A percentile compares a stretch with the other conserved stretches of the same genome.
Conservation (phyloP, 2,113 vertebrate species). For the Salvelinus namaycush region DNA sequence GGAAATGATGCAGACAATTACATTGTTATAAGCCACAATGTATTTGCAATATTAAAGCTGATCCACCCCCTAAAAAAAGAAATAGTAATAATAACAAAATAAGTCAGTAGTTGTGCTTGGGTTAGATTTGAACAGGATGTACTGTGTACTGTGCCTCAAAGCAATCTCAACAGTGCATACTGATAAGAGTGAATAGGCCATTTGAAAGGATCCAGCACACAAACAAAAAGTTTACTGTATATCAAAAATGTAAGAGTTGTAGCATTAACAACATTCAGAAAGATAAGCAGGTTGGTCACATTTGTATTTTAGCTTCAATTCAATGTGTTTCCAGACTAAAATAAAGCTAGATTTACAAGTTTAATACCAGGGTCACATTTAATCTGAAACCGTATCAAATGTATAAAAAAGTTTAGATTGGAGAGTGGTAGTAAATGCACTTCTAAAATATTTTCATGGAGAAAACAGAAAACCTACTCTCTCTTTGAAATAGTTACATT, state of each 20-base stretch:
- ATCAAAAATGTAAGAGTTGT: neutral
- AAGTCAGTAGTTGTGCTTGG: too few relatives aligned
- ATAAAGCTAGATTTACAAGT: slow-evolving; percentile 56
- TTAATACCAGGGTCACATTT: slow-evolving; percentile 95
- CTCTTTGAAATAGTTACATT: slow-evolving; percentile 81
- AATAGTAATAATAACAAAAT: too few relatives aligned
- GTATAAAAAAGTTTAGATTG: slow-evolving; percentile 97
- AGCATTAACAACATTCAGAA: neutral
- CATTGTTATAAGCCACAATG: too few relatives aligned
- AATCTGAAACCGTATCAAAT: slow-evolving; percentile 90
- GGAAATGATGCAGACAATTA: too few relatives aligned
- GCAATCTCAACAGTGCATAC: too few relatives aligned
- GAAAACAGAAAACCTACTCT: slow-evolving; percentile 78
- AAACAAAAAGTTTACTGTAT: too few relatives aligned
- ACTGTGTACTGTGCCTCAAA: too few relatives aligned
- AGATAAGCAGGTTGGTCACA: neutral
- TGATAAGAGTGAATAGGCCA: too few relatives aligned
- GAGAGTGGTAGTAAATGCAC: slow-evolving; percentile 88
- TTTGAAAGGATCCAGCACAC: too few relatives aligned
- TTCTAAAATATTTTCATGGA: slow-evolving; percentile 91
- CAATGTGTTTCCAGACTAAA: slow-evolving; percentile 11
- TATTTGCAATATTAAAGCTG: too few relatives aligned
- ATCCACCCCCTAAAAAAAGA: too few relatives aligned
- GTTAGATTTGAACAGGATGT: too few relatives aligned
- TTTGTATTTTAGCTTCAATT: neutral